Evolutionary conservation across 2,888 invertebrate genomes (phyloP).

Genomic region (Rhaphigaster nebulosa): DNA sequence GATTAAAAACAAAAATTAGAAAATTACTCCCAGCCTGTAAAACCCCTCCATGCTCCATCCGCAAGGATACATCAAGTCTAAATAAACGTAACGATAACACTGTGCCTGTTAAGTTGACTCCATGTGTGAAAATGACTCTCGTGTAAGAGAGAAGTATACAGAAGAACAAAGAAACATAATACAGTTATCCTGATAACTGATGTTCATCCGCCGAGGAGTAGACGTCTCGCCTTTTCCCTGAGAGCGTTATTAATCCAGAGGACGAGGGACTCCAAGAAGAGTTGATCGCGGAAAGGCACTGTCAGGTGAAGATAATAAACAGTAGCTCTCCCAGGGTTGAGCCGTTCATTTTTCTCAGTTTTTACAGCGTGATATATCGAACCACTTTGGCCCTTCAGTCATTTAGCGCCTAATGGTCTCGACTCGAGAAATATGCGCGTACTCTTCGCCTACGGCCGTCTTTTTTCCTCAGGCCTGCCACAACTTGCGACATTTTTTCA

Average conservation of each 20-base stretch:
- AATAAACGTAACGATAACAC: too few relatives aligned
- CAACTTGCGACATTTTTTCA: conserved; percentile 26
- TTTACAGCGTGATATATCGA: conserved; percentile 34
- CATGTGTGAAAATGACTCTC: not conserved
- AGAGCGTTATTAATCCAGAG: conserved; percentile 26
- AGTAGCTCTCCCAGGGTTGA: not conserved
- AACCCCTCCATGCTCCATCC: too few relatives aligned
- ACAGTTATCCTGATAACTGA: not conserved
- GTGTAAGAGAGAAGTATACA: not conserved
- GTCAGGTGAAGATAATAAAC: conserved; percentile 26
- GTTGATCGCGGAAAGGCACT: conserved; percentile 25
- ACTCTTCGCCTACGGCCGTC: conserved; percentile 5
- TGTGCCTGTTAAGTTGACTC: not conserved
- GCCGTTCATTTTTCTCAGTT: conserved; percentile 13
- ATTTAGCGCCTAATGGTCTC: conserved; percentile 15
- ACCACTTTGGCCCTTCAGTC: conserved; percentile 32
- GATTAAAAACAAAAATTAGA: too few relatives aligned
- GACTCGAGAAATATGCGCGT: conserved; percentile 29
- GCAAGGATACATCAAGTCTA: too few relatives aligned
- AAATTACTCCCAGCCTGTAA: too few relatives aligned
- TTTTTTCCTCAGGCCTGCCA: not conserved
- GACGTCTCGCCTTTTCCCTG: not conserved
- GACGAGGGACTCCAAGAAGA: not conserved
- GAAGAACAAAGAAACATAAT: not conserved
- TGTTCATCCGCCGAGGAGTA: not conserved